Base-by-base conservation (phyloP, 2,888 invertebrate species). In the Nematopogon swammerdamellus region DNA sequence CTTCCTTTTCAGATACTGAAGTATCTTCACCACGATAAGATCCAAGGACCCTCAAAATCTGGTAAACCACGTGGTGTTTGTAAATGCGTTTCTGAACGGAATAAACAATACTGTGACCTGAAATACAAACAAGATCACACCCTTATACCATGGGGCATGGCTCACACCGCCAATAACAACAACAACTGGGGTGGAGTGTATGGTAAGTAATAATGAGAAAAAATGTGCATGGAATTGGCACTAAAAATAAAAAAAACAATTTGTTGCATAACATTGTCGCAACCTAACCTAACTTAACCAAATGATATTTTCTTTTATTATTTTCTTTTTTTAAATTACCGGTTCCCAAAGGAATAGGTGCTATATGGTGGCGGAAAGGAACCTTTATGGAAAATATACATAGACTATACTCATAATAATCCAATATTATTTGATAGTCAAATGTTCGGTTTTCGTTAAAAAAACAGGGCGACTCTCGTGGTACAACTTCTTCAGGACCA, bases 131-230 rank as follows among this genome's bases (percentile, higher is more conserved):
- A 82, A 61, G 68, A 65, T 57, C 72, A 79, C 57, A 82, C 82
- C 0, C 57, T 83, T n/a, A 71, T 83, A 46, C 82, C 82, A 2
- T 83, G 82, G 82, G 80, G 81, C 55, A 62, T 82, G 30, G 79
- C 81, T 1, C 82, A 83, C 59, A 81, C 82, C 0, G 80, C 75
- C 8, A 76, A 80, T 60, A 57, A 77, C 11, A 76, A 82, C 61
- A 79, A 77, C 57, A 62, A 82, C 61, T 83, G 82, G 82, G 67
- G 75, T 2, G 82, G 82, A 2, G 65, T 82, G 36, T 83, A 82
- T 58, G 56, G 56, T 56, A 44, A 46, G 30, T 44, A 8, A 25
- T n/a, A n/a, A n/a, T n/a, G n/a, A n/a, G n/a, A n/a, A n/a, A n/a
- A n/a, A n/a, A n/a, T n/a, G n/a, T n/a, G n/a, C n/a, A n/a, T n/a